These are phyloP conservation scores for Cryptotis parvus DNA, from an alignment of 2,113 vertebrate genomes.

Conservation along the genomic window DNA sequence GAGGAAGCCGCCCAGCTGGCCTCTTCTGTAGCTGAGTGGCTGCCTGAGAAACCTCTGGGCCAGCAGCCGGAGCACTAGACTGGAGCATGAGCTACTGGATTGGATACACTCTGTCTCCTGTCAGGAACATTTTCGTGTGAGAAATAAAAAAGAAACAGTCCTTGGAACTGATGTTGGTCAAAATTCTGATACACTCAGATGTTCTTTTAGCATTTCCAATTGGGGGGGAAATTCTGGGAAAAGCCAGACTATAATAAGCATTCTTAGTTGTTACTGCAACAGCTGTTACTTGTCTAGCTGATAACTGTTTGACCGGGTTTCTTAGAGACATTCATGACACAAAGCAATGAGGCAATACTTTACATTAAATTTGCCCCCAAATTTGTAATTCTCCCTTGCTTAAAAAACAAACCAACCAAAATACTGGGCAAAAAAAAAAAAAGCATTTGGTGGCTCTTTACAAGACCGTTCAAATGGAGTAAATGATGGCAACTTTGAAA, in stretches of 20 bases:
- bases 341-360: not conserved
- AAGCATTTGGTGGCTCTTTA: not conserved
- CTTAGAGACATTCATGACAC: not conserved
- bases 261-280: slow-evolving; percentile 33
- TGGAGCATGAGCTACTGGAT: not conserved
- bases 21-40: not conserved
- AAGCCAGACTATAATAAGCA: slow-evolving; percentile 6
- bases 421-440: too few relatives aligned
- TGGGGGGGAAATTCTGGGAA: slow-evolving; percentile 14
- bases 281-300: slow-evolving; percentile 10
- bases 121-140: slow-evolving; percentile 57
- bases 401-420: too few relatives aligned
- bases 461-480: slow-evolving; percentile 14
- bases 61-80: not conserved
- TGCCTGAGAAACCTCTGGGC: not conserved
- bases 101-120: not conserved
- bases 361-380: not conserved
- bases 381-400: not conserved
- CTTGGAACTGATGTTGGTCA: slow-evolving; percentile 20
- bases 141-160: slow-evolving; percentile 58
- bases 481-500: not conserved
- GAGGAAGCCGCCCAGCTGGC: slow-evolving; percentile 45
- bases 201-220: slow-evolving; percentile 30
- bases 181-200: slow-evolving; percentile 39
- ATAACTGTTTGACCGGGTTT: slow-evolving; percentile 1